Base-by-base conservation (phyloP, 2,888 invertebrate genomes). In the Timema podura region DNA sequence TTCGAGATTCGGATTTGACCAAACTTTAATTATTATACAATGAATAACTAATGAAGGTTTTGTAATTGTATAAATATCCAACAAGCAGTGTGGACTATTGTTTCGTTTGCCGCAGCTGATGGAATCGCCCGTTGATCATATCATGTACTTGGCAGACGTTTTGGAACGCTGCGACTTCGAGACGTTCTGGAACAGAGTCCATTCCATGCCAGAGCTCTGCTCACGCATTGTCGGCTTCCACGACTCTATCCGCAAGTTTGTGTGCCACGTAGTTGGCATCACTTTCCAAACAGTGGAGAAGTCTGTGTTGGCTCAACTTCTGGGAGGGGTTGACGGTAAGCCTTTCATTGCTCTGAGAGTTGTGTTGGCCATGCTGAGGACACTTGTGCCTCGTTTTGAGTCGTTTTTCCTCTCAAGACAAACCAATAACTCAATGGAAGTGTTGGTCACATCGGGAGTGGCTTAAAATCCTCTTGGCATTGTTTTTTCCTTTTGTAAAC, bases 271-370 rank as follows among this genome's bases (percentile, higher is more conserved):
- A 64, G 93, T 98, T 57, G 94, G 94, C 74, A 97, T 96, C 69
- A 98, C 98, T 1, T 99, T 96, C 84, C 98, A 99, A 82, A 92
- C 92, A 2, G 95, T 99, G 78, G 91, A 93, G 74, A 91, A 91
- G 78, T 85, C 86, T 70, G 87, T 92, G 74, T 83, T 99, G 64
- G 88, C 91, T 68, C 91, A 93, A 78, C 84, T 98, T 51, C 85
- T 98, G 68, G 98, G 98, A 66, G 92, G 91, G 75, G 89, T 98
- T 78, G 91, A 94, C 82, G 96, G 93, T 93, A 80, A 79, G 81
- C 79, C 73, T 66, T 44, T 65, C 70, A 54, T 15, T 66, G 64
- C n/a, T 66, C 13, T 72, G 65, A 64, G 48, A 54, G 71, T 67
- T 59, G 73, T 66, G 72, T 54, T 69, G 11, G 9, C 15, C 15